A percentile compares a stretch with the other conserved stretches of the same genome.
phyloP scores from a whole-genome alignment of 2,113 vertebrate species.

The Paracanthobrama guichenoti region DNA sequence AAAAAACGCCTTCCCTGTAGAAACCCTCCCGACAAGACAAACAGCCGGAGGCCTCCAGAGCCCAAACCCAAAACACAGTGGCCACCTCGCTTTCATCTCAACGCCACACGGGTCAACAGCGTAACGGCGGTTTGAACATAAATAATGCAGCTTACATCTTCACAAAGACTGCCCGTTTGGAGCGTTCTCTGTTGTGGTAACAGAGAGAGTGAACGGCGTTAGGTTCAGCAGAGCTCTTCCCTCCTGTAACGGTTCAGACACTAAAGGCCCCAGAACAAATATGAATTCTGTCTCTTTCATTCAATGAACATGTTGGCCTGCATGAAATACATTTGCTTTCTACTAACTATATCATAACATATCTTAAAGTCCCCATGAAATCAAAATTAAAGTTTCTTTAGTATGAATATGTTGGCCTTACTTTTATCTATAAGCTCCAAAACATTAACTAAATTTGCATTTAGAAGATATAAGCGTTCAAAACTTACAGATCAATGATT shows the following conservation, averaged over 20 bases:
- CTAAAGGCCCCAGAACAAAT: conserved; percentile 37
- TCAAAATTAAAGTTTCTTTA: too few relatives aligned
- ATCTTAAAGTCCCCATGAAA: too few relatives aligned
- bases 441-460: too few relatives aligned
- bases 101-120: conserved; percentile 55
- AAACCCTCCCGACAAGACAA: conserved; percentile 36
- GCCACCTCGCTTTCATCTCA: conserved; percentile 61
- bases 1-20: conserved; percentile 2
- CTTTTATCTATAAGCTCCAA: too few relatives aligned
- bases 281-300: neutral
- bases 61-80: conserved; percentile 51
- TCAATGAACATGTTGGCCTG: neutral
- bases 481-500: too few relatives aligned
- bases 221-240: neutral
- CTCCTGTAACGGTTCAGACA: neutral
- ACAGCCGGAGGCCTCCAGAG: conserved; percentile 45
- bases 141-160: conserved; percentile 59
- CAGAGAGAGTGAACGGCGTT: conserved; percentile 42
- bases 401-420: too few relatives aligned
- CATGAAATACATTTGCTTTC: neutral
- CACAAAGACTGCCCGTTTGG: conserved; percentile 53
- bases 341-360: neutral
- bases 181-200: conserved; percentile 52
- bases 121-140: conserved; percentile 57
- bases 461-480: too few relatives aligned